Evolutionary conservation across 2,888 invertebrate genomes (phyloP).

Genomic region (Diaprepes abbreviatus): DNA sequence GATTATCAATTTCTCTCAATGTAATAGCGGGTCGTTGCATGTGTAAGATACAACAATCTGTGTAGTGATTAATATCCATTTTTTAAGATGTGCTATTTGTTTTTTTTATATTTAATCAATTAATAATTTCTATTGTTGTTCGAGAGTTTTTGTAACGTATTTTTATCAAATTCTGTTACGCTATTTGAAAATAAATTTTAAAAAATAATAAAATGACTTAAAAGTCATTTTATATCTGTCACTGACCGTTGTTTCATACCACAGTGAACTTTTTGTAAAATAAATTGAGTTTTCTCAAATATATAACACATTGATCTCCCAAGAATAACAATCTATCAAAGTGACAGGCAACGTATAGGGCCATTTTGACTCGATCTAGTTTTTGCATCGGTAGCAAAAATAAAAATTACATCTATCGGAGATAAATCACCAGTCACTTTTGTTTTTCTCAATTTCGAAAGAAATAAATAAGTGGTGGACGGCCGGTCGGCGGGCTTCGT

Average conservation of each 20-base stretch:
- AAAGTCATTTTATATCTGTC: constrained; percentile 15
- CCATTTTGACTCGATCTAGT: constrained; percentile 45
- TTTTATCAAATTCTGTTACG: too few species aligned
- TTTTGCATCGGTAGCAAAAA: constrained; percentile 44
- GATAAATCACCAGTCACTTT: constrained; percentile 40
- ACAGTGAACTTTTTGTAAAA: constrained; percentile 35
- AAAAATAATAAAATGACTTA: too few species aligned
- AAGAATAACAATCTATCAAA: constrained; percentile 46
- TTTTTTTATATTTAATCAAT: too few species aligned
- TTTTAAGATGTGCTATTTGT: too few species aligned
- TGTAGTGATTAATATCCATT: too few species aligned
- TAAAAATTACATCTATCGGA: constrained; percentile 46
- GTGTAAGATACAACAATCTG: too few species aligned
- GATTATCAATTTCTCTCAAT: too few species aligned
- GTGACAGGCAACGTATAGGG: constrained; percentile 46
- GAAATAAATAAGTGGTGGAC: constrained; percentile 37
- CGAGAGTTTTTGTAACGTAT: not conserved
- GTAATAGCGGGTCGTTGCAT: too few species aligned
- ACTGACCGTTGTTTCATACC: constrained; percentile 27
- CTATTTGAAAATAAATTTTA: too few species aligned
- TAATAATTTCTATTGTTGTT: constrained; percentile 26
- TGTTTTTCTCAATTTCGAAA: constrained; percentile 40
- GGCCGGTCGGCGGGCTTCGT: constrained; percentile 19
- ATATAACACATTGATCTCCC: constrained; percentile 43
- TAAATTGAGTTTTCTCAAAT: constrained; percentile 45